These are phyloP conservation scores for Tinea semifulvella DNA, from an alignment of 2,888 invertebrate species.

Conservation along the genomic window DNA sequence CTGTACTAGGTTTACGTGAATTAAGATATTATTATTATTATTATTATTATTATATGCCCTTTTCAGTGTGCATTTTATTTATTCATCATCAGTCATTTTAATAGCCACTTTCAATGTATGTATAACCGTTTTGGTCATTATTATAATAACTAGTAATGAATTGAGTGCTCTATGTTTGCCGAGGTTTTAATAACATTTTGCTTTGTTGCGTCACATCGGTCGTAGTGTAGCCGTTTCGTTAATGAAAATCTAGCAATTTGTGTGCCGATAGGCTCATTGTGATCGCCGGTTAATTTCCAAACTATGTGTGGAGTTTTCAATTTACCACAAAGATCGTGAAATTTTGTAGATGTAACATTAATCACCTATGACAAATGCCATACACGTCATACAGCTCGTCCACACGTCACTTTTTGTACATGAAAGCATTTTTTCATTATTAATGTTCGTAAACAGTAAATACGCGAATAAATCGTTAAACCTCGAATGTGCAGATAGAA, in stretches of 20 bases:
- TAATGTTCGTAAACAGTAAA: too few relatives aligned
- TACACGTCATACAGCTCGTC: too few relatives aligned
- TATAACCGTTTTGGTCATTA: background rate
- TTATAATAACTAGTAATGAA: background rate
- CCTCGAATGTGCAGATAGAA: too few relatives aligned
- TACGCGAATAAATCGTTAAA: too few relatives aligned
- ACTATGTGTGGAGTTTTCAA: conserved; percentile 1
- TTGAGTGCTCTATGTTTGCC: conserved; percentile 3
- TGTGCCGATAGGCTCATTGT: conserved; percentile 10
- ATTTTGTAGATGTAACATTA: too few relatives aligned
- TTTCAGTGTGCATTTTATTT: background rate
- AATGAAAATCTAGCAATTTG: conserved; percentile 13
- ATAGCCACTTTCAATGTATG: background rate
- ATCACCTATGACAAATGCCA: too few relatives aligned
- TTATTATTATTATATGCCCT: background rate
- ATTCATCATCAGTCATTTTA: background rate
- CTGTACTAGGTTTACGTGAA: too few relatives aligned
- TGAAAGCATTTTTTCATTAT: too few relatives aligned
- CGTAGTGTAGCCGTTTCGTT: conserved; percentile 3
- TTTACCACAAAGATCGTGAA: too few relatives aligned
- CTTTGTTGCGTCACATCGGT: conserved; percentile 3
- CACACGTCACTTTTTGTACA: too few relatives aligned
- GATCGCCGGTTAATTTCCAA: conserved; percentile 9
- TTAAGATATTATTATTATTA: too few relatives aligned
- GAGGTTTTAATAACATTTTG: conserved; percentile 3